A percentile compares a stretch with the other conserved stretches of the same genome.
Conservation (phyloP, 2,113 vertebrate species). For the Notechis scutatus region DNA sequence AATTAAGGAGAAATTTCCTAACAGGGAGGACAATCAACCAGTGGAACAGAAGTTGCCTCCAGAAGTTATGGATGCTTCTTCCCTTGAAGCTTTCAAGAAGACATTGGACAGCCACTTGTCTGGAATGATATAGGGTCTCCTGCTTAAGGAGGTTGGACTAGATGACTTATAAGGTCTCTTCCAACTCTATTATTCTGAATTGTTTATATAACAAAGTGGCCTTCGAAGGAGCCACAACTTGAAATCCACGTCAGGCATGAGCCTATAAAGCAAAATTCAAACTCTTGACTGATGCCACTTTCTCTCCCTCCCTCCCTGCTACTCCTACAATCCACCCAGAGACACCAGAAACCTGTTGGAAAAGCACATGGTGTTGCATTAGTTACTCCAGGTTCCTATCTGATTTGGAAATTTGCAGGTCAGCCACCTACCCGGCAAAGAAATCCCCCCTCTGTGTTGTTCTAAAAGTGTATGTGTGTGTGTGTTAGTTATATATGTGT, state of each 20-base stretch:
- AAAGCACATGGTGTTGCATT: constrained; percentile 70
- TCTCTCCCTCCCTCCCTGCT: constrained; percentile 64
- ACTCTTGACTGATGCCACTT: constrained; percentile 36
- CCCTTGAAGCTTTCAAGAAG: too few relatives aligned
- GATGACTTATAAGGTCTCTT: too few relatives aligned
- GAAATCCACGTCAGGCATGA: constrained; percentile 56
- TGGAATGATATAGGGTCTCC: too few relatives aligned
- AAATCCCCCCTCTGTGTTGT: not conserved
- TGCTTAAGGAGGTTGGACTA: too few relatives aligned
- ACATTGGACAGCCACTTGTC: too few relatives aligned
- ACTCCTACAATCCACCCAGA: constrained; percentile 72
- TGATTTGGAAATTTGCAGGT: constrained; percentile 54
- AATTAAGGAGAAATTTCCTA: too few relatives aligned
- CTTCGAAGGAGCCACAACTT: constrained; percentile 57
- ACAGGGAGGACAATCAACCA: too few relatives aligned
- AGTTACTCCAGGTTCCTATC: constrained; percentile 69
- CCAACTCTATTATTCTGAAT: not conserved
- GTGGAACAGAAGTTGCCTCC: too few relatives aligned
- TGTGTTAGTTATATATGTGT: too few relatives aligned
- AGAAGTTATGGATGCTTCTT: too few relatives aligned
- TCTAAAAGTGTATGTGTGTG: not conserved
- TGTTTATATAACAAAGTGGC: constrained; percentile 59
- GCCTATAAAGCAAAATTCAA: constrained; percentile 60
- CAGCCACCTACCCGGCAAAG: not conserved
- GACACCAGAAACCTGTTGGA: constrained; percentile 60